Conservation (phyloP, 2,888 invertebrate genomes). For the Lapara coniferarum region DNA sequence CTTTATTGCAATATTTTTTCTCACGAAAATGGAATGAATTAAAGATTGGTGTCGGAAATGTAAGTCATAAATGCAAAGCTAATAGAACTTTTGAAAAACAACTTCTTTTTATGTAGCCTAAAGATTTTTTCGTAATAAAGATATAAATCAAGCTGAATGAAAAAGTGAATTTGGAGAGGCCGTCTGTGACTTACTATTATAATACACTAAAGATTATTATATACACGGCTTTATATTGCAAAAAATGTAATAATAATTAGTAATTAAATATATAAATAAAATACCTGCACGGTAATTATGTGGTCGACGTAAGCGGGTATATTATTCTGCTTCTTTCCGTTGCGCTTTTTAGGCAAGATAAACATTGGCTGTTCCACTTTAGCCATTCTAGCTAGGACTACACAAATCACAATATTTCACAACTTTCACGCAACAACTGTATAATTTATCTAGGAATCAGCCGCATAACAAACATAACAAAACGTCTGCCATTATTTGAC, state of each 20-base stretch:
- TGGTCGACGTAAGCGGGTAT: constrained; percentile 85
- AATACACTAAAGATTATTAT: background rate
- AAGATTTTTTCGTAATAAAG: too few species aligned
- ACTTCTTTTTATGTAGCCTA: too few species aligned
- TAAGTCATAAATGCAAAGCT: too few species aligned
- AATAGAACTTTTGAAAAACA: too few species aligned
- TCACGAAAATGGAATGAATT: too few species aligned
- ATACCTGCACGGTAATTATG: constrained; percentile 85
- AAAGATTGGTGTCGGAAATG: too few species aligned
- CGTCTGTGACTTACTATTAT: background rate
- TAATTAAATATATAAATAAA: constrained; percentile 29
- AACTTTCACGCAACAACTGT: background rate
- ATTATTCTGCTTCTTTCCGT: constrained; percentile 80
- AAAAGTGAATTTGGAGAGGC: background rate
- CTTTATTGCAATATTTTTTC: background rate
- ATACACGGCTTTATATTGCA: too few species aligned
- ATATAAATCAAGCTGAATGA: background rate
- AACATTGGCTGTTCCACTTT: constrained; percentile 81
- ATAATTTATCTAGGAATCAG: constrained; percentile 5
- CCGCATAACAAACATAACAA: constrained; percentile 39
- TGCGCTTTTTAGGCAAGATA: constrained; percentile 84
- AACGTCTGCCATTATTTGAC: constrained; percentile 35
- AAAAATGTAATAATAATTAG: background rate
- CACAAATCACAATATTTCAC: constrained; percentile 26
- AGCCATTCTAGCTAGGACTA: constrained; percentile 53